Evolutionary conservation across 1,140 invertebrate species (phyloP), one percentile per base, ranked within the genome.

Genomic region (Anadara kagoshimensis): DNA sequence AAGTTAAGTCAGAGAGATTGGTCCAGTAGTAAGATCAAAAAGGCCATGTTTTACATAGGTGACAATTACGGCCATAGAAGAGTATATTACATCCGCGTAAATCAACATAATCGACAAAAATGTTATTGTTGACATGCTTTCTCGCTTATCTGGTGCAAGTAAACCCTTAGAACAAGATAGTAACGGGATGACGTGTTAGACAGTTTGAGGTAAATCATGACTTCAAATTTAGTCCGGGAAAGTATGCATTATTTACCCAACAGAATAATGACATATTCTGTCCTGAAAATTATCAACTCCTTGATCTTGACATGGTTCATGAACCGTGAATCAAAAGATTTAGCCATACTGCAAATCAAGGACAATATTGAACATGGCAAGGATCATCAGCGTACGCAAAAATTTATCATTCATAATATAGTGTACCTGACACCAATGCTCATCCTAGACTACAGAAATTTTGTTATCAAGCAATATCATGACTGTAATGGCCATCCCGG

Each of bases 141-240:
- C 57, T 69, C 41, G 24, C 59, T 65, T 78, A 78, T 10, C 20
- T 18, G 56, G 68, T 51, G 54, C 75, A 80, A 29, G 43, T 76
- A 3, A 73, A 76, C 36, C 20, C 59, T 18, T 80, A 71, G 76
- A 41, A 20, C 22, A 53, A 16, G n/a, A 22, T 56, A 22, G 18
- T 24, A 26, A n/a, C 4, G 59, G 63, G 5, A 56, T 71, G 4
- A 12, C 1, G 0, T 64, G 67, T 18, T 56, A 64, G 1, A 26
- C 56, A 8, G 24, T 63, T 11, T 10, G 64, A 22, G 44, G 68
- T 12, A 68, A 76, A 36, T 65, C n/a, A n/a, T n/a, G n/a, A 29
- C 4, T 66, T 54, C 56, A 29, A 20, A n/a, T 54, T 77, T 24
- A 41, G 69, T n/a, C 36, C 45, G 0, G 53, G 45, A 18, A 8